phyloP scores from a whole-genome alignment of 2,888 invertebrate species.

The Heteromurus nitidus region DNA sequence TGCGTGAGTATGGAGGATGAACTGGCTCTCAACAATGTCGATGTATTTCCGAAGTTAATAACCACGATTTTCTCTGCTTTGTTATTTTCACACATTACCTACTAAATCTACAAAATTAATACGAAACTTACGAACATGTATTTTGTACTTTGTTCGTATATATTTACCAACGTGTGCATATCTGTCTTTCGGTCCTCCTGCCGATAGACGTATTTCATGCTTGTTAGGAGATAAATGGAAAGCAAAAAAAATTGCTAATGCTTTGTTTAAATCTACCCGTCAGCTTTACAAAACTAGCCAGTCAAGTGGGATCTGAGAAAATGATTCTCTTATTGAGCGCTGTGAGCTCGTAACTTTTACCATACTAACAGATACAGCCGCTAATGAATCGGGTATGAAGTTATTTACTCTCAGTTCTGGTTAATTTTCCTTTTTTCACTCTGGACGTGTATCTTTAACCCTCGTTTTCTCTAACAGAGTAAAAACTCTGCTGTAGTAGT shows the following conservation, averaged over 20 bases:
- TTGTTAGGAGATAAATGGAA: constrained; percentile 11
- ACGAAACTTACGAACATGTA: too few species aligned
- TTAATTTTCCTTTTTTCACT: constrained; percentile 6
- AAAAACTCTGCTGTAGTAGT: too few species aligned
- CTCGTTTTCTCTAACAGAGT: too few species aligned
- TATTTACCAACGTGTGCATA: too few species aligned
- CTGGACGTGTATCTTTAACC: too few species aligned
- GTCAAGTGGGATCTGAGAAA: constrained; percentile 8
- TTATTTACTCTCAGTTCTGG: constrained; percentile 7
- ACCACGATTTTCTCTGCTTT: constrained; percentile 20
- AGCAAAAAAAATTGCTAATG: not conserved
- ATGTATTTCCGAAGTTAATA: constrained; percentile 24
- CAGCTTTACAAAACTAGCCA: constrained; percentile 13
- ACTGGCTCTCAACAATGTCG: not conserved
- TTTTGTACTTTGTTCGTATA: too few species aligned
- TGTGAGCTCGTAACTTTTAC: not conserved
- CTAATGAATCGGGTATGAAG: constrained; percentile 25
- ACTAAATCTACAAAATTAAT: too few species aligned
- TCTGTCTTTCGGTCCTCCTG: not conserved
- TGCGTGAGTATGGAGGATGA: constrained; percentile 21
- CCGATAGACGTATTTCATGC: constrained; percentile 13
- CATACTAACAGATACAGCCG: not conserved
- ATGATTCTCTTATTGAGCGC: too few species aligned
- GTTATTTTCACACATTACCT: constrained; percentile 18
- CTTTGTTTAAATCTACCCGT: constrained; percentile 1